phyloP scores from a whole-genome alignment of 2,797 vertebrate genomes.

The Tangara arthus region DNA sequence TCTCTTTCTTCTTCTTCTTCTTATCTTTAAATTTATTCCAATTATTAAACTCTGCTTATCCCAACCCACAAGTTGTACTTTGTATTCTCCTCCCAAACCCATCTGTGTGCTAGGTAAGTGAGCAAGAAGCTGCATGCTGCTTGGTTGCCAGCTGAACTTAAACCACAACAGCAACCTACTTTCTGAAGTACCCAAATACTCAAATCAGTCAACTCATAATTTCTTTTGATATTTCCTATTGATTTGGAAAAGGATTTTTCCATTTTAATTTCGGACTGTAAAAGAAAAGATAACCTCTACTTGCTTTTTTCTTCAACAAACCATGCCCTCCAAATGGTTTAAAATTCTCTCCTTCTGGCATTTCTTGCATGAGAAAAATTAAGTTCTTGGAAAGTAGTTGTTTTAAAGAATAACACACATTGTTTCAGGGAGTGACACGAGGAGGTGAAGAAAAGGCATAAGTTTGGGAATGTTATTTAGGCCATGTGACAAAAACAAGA shows the following conservation, averaged over 20 bases:
- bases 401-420: background rate
- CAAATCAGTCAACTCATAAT: background rate
- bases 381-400: background rate
- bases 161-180: background rate
- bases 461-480: background rate
- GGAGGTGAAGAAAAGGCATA: background rate
- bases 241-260: background rate
- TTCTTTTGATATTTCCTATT: background rate
- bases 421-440: background rate
- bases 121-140: background rate
- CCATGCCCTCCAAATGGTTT: accelerated
- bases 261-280: background rate
- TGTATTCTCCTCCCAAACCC: background rate
- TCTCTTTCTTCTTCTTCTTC: too few relatives aligned
- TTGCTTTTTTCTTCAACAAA: background rate
- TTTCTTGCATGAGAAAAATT: background rate
- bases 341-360: background rate
- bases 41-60: background rate
- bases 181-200: background rate
- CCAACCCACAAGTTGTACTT: too few relatives aligned
- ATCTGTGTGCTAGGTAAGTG: accelerated
- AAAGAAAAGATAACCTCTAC: background rate
- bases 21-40: background rate
- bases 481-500: background rate
- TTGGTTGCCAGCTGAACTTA: background rate